Evolutionary conservation across 2,888 invertebrate genomes (phyloP).

Genomic region (Tortricodes alternella): DNA sequence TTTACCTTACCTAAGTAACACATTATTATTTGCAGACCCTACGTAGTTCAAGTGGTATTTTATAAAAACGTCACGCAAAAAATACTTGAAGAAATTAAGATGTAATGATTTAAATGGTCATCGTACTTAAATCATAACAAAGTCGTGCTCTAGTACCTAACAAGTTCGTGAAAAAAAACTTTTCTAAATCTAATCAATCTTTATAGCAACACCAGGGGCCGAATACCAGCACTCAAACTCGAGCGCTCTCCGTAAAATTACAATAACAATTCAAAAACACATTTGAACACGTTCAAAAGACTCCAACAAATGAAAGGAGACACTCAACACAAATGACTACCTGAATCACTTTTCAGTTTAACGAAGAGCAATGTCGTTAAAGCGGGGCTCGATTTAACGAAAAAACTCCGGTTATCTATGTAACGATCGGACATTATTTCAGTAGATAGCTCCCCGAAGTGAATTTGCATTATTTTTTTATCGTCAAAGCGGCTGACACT

Average conservation of each 20-base stretch:
- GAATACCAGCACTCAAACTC: not conserved
- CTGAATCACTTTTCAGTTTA: slow-evolving; percentile 72
- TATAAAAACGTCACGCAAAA: no score
- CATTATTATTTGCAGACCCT: no score
- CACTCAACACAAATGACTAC: slow-evolving; percentile 68
- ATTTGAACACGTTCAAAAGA: slow-evolving; percentile 51
- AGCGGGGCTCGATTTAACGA: slow-evolving; percentile 70
- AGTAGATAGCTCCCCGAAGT: slow-evolving; percentile 52
- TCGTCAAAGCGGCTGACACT: slow-evolving; percentile 64
- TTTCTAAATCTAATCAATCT: no score
- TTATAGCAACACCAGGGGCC: slow-evolving; percentile 3
- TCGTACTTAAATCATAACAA: no score
- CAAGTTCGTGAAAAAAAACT: no score
- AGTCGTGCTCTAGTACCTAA: no score
- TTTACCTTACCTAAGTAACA: no score
- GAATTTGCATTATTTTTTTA: slow-evolving; percentile 78
- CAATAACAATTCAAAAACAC: slow-evolving; percentile 63
- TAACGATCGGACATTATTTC: slow-evolving; percentile 71
- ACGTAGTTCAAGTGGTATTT: no score
- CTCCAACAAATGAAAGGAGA: slow-evolving; percentile 70
- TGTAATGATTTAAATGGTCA: no score
- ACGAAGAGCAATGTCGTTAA: slow-evolving; percentile 70
- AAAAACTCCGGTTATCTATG: slow-evolving; percentile 71
- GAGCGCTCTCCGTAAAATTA: slow-evolving; percentile 25
- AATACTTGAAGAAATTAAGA: no score